Evolutionary conservation across 2,113 vertebrate genomes (phyloP).

Genomic region (Salvator merianae): DNA sequence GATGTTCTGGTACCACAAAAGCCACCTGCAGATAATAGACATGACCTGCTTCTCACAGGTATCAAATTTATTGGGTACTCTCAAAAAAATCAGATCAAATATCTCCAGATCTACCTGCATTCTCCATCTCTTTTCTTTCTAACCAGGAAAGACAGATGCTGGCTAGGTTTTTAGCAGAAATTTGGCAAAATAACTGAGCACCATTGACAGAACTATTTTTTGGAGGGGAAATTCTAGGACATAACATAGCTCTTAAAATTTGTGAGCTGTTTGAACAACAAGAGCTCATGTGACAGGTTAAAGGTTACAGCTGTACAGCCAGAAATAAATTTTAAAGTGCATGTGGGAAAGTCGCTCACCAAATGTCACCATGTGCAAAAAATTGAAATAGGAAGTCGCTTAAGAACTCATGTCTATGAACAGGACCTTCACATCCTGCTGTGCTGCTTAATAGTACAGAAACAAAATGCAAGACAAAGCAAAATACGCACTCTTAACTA

Average conservation of each 20-base stretch:
- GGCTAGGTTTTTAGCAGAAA: conserved; percentile 41
- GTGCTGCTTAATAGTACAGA: conserved; percentile 27
- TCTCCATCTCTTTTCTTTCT: conserved; percentile 45
- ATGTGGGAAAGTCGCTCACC: conserved; percentile 20
- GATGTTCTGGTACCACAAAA: conserved; percentile 54
- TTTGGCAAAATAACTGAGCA: conserved; percentile 25
- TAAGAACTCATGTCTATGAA: conserved; percentile 34
- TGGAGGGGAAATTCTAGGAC: background rate
- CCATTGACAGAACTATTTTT: background rate
- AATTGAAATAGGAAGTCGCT: conserved; percentile 44
- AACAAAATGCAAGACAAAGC: conserved; percentile 11
- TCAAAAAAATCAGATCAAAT: conserved; percentile 59
- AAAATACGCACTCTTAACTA: conserved; percentile 21
- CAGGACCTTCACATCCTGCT: conserved; percentile 38
- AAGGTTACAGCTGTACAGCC: background rate
- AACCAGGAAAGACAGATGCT: conserved; percentile 39
- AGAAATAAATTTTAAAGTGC: conserved; percentile 3
- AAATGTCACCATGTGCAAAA: conserved; percentile 3
- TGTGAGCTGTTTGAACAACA: background rate
- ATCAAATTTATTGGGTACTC: conserved; percentile 62
- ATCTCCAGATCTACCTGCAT: conserved; percentile 43
- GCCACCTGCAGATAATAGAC: conserved; percentile 52
- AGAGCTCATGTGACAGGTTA: background rate
- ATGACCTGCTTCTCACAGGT: conserved; percentile 65
- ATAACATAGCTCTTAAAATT: background rate